phyloP scores from a whole-genome alignment of 2,113 vertebrate species.

The Paraplagusia blochii region DNA sequence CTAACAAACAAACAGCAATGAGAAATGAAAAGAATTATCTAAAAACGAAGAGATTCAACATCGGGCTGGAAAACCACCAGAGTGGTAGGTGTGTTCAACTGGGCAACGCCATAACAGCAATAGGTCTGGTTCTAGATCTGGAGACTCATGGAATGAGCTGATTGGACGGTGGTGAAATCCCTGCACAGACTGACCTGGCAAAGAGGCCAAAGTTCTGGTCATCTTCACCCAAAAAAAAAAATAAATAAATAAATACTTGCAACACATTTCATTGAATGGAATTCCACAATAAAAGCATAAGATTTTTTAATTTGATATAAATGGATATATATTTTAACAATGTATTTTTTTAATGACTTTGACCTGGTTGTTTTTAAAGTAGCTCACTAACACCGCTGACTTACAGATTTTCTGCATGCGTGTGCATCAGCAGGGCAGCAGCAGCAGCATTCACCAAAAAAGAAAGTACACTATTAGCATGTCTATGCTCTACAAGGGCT shows the following conservation, averaged over 20 bases:
- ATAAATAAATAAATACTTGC: too few species aligned
- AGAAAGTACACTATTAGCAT: constrained; percentile 59
- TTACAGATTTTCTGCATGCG: constrained; percentile 16
- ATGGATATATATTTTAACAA: too few species aligned
- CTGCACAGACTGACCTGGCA: not conserved
- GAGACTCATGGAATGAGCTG: constrained; percentile 26
- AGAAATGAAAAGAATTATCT: too few species aligned
- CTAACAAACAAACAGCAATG: too few species aligned
- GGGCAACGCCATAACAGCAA: constrained; percentile 47
- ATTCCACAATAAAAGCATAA: too few species aligned
- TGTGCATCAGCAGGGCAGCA: constrained; percentile 19
- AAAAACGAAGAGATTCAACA: not conserved
- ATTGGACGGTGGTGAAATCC: constrained; percentile 44
- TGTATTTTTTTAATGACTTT: too few species aligned
- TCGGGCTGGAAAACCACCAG: constrained; percentile 30
- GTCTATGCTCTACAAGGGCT: constrained; percentile 44
- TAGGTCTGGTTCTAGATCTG: constrained; percentile 24
- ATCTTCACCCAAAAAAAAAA: too few species aligned
- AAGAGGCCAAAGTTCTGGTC: too few species aligned
- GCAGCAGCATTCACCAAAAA: not conserved
- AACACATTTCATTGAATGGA: too few species aligned
- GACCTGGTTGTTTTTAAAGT: too few species aligned
- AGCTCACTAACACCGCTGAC: not conserved
- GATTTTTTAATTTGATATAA: too few species aligned
- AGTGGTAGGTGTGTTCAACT: constrained; percentile 39